phyloP scores from a whole-genome alignment of 2,888 invertebrate species.

The Stenichneumon culpator region DNA sequence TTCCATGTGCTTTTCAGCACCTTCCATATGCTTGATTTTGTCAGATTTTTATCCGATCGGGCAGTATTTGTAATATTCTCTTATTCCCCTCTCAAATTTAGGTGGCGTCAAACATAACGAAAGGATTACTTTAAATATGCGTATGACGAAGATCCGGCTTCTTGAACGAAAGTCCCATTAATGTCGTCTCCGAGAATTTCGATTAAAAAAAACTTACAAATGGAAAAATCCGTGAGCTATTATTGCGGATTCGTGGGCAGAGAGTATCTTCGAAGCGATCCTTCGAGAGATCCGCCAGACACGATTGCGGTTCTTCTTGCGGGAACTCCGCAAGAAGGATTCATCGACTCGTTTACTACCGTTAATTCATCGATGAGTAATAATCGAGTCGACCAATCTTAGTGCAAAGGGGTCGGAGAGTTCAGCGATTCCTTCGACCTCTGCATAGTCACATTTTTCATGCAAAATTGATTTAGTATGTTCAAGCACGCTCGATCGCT shows the following conservation, averaged over 20 bases:
- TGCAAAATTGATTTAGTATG: neutral
- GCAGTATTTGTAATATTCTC: too few species aligned
- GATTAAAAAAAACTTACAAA: neutral
- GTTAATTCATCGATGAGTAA: conserved; percentile 41
- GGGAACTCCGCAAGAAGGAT: conserved; percentile 25
- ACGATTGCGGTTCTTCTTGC: conserved; percentile 42
- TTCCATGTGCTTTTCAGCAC: too few species aligned
- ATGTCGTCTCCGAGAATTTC: neutral
- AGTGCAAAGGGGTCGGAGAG: neutral
- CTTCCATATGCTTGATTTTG: too few species aligned
- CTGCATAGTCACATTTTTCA: neutral
- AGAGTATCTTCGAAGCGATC: neutral
- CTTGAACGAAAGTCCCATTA: neutral
- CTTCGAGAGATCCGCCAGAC: conserved; percentile 11
- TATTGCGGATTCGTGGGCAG: conserved; percentile 34
- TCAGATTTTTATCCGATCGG: too few species aligned
- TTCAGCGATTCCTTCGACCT: neutral
- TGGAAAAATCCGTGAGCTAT: conserved; percentile 24
- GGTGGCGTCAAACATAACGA: too few species aligned
- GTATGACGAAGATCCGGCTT: conserved; percentile 17
- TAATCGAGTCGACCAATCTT: conserved; percentile 1
- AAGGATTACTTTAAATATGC: too few species aligned
- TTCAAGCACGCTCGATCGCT: neutral
- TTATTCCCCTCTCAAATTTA: too few species aligned
- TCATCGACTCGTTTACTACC: conserved; percentile 18